Conservation (phyloP, 2,888 invertebrate genomes). For the Meiosimyza decipiens region DNA sequence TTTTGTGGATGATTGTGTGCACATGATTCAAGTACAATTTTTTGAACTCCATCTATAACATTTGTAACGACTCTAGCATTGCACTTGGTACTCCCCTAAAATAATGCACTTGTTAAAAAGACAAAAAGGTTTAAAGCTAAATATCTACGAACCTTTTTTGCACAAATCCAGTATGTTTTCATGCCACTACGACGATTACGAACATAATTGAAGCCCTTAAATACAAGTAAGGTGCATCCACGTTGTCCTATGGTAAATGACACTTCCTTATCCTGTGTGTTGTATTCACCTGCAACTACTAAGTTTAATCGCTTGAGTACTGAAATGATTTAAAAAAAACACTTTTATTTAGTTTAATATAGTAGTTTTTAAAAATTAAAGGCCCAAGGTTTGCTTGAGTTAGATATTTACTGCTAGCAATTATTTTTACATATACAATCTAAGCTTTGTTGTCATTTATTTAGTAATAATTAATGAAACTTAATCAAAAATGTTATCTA, state of each 20-base stretch:
- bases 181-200: slow-evolving; percentile 64
- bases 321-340: slow-evolving; percentile 17
- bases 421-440: background rate
- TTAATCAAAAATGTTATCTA: background rate
- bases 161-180: slow-evolving; percentile 67
- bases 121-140: background rate
- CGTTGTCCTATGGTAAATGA: slow-evolving; percentile 61
- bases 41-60: slow-evolving; percentile 63
- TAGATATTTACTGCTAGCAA: background rate
- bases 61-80: slow-evolving; percentile 65
- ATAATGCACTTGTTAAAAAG: background rate
- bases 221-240: slow-evolving; percentile 61
- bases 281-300: background rate
- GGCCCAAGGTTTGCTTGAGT: too few relatives aligned
- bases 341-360: background rate
- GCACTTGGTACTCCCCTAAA: slow-evolving; percentile 66
- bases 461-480: slow-evolving; percentile 21
- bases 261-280: background rate
- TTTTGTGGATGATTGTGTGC: slow-evolving; percentile 61
- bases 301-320: background rate
- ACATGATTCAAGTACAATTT: slow-evolving; percentile 63
- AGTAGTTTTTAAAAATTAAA: too few relatives aligned
- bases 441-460: slow-evolving; percentile 10
- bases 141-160: slow-evolving; percentile 60
- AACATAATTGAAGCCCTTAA: slow-evolving; percentile 63